A percentile compares a stretch with the other conserved stretches of the same genome.
Evolutionary conservation across 1,140 invertebrate genomes (phyloP).

Genomic region (Arctopsyche grandis): DNA sequence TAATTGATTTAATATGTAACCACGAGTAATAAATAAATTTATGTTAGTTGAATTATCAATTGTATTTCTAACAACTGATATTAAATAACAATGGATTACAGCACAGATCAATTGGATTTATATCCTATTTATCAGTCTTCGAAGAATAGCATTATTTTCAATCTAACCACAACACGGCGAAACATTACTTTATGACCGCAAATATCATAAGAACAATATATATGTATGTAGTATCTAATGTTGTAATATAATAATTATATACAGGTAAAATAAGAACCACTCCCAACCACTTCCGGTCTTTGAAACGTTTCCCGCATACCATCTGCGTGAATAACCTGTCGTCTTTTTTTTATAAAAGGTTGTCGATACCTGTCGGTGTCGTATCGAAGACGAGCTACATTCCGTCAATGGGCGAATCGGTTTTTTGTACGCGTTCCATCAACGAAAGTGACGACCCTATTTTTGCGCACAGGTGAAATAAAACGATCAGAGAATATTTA

Average conservation of each 20-base stretch:
- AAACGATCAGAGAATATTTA: no score
- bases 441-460: slow-evolving; percentile 13
- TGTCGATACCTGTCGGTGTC: slow-evolving; percentile 9
- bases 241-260: no score
- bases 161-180: no score
- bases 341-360: not conserved
- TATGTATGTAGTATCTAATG: not conserved
- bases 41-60: no score
- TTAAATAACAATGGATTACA: no score
- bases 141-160: no score
- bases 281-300: not conserved
- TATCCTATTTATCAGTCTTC: no score
- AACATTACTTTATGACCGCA: not conserved
- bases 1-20: no score
- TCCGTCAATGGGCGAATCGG: slow-evolving; percentile 2
- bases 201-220: not conserved
- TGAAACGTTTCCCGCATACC: not conserved
- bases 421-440: not conserved
- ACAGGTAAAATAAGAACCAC: not conserved
- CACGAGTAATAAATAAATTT: no score
- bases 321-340: not conserved
- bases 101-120: no score
- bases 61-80: no score
- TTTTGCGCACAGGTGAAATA: not conserved
- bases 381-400: slow-evolving; percentile 13